Percentiles rank a stretch among this genome's conserved stretches.
Evolutionary conservation across 2,113 vertebrate species (phyloP).

Genomic region (Microtus pennsylvanicus): DNA sequence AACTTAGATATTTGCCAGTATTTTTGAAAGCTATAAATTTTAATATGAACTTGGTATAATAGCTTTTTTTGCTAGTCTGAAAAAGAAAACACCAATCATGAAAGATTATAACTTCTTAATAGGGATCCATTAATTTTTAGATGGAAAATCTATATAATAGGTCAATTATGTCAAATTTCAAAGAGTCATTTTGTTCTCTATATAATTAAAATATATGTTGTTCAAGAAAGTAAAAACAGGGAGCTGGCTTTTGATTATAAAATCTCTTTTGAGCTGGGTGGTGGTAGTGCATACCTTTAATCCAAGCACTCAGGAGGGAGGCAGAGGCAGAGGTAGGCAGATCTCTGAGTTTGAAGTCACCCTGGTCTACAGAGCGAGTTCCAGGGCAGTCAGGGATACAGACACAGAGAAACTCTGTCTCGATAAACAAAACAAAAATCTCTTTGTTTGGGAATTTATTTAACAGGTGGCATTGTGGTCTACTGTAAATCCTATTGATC

Average conservation of each 20-base stretch:
- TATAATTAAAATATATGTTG: slow-evolving; percentile 41
- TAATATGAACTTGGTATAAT: background rate
- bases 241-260: slow-evolving; percentile 14
- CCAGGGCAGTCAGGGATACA: background rate
- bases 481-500: background rate
- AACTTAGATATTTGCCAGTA: slow-evolving; percentile 39
- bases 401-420: background rate
- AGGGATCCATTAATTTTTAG: slow-evolving; percentile 34
- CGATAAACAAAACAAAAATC: background rate
- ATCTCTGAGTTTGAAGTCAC: background rate
- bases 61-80: slow-evolving; percentile 22
- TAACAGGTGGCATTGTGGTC: background rate
- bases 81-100: background rate
- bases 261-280: slow-evolving; percentile 2
- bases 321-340: background rate
- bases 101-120: slow-evolving; percentile 53
- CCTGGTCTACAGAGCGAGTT: background rate
- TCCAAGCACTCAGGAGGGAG: background rate
- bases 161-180: slow-evolving; percentile 22
- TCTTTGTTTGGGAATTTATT: slow-evolving; percentile 2
- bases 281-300: background rate
- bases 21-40: slow-evolving; percentile 7
- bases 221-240: background rate
- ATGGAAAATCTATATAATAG: slow-evolving; percentile 23
- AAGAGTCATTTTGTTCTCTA: slow-evolving; percentile 19